phyloP scores from a whole-genome alignment of 2,113 vertebrate species.

The Scopus umbretta region DNA sequence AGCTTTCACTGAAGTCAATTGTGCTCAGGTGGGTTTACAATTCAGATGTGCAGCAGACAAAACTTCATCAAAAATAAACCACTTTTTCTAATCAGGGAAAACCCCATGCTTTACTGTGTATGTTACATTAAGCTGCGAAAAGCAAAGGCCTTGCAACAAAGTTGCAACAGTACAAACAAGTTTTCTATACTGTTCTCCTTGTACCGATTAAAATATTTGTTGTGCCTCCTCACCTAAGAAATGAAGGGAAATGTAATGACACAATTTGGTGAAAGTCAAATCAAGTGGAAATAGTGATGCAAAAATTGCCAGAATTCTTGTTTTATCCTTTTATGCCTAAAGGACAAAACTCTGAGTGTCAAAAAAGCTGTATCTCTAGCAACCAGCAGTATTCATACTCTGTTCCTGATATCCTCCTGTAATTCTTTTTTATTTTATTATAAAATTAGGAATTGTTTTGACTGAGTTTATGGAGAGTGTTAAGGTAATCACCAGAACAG shows the following conservation, averaged over 20 bases:
- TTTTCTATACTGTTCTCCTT: neutral
- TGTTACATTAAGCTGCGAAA: neutral
- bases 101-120: neutral
- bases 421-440: neutral
- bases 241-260: neutral
- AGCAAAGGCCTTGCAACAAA: neutral
- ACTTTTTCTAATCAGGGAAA: neutral
- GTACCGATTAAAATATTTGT: neutral
- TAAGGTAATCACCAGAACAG: neutral
- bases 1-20: neutral
- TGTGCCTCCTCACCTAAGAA: neutral
- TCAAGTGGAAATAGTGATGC: neutral
- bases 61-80: neutral
- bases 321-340: neutral
- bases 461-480: neutral
- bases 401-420: neutral
- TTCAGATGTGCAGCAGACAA: neutral
- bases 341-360: neutral
- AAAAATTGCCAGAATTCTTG: neutral
- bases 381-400: neutral
- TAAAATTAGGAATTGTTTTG: neutral
- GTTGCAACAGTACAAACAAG: neutral
- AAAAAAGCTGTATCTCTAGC: neutral
- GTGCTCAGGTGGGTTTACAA: neutral
- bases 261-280: neutral